Conservation (phyloP, 2,113 vertebrate genomes). For the Stomatorhinus ivindoensis region DNA sequence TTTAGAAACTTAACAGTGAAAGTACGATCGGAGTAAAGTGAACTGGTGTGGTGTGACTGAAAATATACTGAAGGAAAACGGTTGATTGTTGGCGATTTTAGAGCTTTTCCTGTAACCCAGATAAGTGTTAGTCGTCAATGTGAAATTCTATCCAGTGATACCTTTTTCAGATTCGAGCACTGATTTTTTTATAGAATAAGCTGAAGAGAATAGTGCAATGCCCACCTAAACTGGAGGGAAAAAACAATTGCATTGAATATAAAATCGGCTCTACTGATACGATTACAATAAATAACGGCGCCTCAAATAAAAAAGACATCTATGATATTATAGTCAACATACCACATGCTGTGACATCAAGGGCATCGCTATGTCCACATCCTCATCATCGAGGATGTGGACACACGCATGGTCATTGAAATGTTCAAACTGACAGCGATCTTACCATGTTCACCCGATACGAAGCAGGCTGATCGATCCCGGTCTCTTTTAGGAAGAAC, state of each 20-base stretch:
- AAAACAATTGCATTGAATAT: background rate
- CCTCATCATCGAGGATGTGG: background rate
- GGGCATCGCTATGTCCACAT: background rate
- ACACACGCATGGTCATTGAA: background rate
- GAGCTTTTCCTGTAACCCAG: background rate
- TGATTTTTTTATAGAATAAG: background rate
- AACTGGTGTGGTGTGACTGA: background rate
- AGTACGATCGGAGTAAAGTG: background rate
- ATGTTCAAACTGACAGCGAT: background rate
- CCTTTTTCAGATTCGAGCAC: background rate
- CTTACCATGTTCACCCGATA: slow-evolving; percentile 17
- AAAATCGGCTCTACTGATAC: background rate
- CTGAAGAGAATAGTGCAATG: background rate
- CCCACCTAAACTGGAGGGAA: background rate
- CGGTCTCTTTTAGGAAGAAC: background rate
- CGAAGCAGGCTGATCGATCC: background rate
- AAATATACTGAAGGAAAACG: background rate
- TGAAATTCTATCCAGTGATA: slow-evolving; percentile 1
- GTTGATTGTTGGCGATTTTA: background rate
- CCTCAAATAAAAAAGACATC: background rate
- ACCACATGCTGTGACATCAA: slow-evolving; percentile 5
- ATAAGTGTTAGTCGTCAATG: background rate
- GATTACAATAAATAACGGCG: background rate
- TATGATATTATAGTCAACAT: background rate
- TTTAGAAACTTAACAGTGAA: background rate